phyloP scores from a whole-genome alignment of 2,113 vertebrate species.

The Heteronetta atricapilla region DNA sequence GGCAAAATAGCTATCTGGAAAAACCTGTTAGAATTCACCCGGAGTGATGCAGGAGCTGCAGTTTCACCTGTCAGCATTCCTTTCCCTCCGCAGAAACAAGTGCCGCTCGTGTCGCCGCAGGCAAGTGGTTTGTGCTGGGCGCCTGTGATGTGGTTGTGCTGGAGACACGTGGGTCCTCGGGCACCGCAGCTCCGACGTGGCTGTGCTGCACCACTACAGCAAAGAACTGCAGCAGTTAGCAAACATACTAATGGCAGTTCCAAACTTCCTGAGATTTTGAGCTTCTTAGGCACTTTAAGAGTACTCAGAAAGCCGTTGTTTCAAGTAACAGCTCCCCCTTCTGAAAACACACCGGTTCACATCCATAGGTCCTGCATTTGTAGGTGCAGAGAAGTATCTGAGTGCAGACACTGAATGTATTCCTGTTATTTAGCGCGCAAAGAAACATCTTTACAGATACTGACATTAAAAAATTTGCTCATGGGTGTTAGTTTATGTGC shows the following conservation, averaged over 20 bases:
- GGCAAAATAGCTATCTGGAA: not conserved
- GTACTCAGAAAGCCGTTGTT: accelerated
- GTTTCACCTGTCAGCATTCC: accelerated
- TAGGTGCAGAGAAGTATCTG: not conserved
- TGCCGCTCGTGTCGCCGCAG: accelerated
- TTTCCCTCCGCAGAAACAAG: not conserved
- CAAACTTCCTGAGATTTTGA: accelerated
- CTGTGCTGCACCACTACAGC: accelerated
- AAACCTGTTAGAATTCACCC: not conserved
- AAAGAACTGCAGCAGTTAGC: not conserved
- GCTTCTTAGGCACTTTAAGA: not conserved
- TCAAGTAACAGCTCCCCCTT: not conserved
- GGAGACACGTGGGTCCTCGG: accelerated
- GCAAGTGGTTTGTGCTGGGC: not conserved
- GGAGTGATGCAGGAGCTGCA: not conserved
- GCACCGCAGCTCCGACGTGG: accelerated
- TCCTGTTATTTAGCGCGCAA: too few relatives aligned
- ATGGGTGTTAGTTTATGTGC: not conserved
- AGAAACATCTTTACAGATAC: not conserved
- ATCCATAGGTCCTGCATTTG: not conserved
- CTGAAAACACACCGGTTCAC: accelerated
- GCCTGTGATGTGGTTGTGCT: accelerated
- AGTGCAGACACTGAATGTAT: not conserved
- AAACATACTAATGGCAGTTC: accelerated
- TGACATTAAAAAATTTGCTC: accelerated